Evolutionary conservation across 1,140 invertebrate species (phyloP).

Genomic region (Drosophila paulistorum): DNA sequence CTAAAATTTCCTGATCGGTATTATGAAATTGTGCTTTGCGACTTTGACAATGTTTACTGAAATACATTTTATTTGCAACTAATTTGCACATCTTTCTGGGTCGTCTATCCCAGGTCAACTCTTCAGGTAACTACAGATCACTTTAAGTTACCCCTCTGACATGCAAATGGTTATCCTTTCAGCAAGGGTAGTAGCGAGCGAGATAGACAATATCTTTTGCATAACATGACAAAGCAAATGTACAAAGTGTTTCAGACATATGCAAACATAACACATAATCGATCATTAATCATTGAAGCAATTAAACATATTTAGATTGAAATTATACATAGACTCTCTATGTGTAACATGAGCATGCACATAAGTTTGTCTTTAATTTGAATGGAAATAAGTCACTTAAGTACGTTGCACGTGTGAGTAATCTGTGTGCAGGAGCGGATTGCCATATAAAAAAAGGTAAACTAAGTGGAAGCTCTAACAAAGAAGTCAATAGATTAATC

Average conservation of each 20-base stretch:
- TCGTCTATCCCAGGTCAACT: too few species aligned
- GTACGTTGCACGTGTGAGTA: conserved; percentile 16
- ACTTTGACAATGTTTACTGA: too few species aligned
- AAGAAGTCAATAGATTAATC: too few species aligned
- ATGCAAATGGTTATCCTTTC: neutral
- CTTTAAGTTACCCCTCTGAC: neutral
- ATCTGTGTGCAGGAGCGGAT: neutral
- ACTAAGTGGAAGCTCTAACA: neutral
- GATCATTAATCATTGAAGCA: conserved; percentile 66
- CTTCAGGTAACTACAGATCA: too few species aligned
- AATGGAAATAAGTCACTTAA: conserved; percentile 66
- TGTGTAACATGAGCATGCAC: conserved; percentile 46
- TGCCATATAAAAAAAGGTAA: neutral
- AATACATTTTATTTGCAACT: too few species aligned
- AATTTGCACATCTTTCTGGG: too few species aligned
- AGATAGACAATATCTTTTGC: conserved; percentile 52
- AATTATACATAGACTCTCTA: conserved; percentile 48
- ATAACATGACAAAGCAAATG: conserved; percentile 72
- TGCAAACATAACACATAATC: conserved; percentile 23
- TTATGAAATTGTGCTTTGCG: too few species aligned
- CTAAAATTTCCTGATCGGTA: too few species aligned
- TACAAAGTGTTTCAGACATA: neutral
- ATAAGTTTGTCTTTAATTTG: conserved; percentile 71
- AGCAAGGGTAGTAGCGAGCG: conserved; percentile 18
- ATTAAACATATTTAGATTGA: conserved; percentile 73